Base-by-base conservation (phyloP, 2,888 invertebrate genomes). In the Chrysotoxum bicinctum region DNA sequence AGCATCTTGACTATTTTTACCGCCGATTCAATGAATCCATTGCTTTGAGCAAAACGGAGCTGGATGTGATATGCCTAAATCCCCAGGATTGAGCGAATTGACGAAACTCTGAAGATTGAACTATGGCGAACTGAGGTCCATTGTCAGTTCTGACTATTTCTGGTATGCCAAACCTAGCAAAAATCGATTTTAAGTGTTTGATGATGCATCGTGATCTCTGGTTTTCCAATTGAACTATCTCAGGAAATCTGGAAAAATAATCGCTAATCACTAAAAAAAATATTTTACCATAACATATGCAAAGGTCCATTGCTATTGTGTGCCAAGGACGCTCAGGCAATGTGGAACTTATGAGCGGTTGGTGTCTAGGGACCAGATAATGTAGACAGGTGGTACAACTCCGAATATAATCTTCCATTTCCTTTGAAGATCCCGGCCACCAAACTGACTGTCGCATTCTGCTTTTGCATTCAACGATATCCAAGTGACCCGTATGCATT, bases 401-500 rank as follows among this genome's bases (percentile, higher is more conserved):
- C 16, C 14, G 62, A 60, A 73, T 1, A 26, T 52, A 50, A 16
- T 48, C 48, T n/a, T 60, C 32, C 72, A 48, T 70, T 12, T 56
- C 43, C 19, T 30, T 70, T 14, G 69, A 70, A 8, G 16, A 43
- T 32, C 45, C 56, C 2, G 70, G 56, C 70, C 56, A 70, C 70
- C 72, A 60, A 10, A 58, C 72, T 1, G 72, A 72, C 48, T 58
- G 48, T 56, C 70, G n/a, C n/a, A n/a, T n/a, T n/a, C n/a, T n/a
- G n/a, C n/a, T n/a, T n/a, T n/a, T n/a, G n/a, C n/a, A n/a, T n/a
- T n/a, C n/a, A n/a, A n/a, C n/a, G n/a, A n/a, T n/a, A n/a, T n/a
- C n/a, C n/a, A n/a, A n/a, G n/a, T n/a, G n/a, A n/a, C n/a, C n/a
- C n/a, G n/a, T n/a, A n/a, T n/a, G n/a, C n/a, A n/a, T n/a, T n/a